These are phyloP conservation scores for Athalia rosae DNA, from an alignment of 2,888 invertebrate genomes.

Conservation along the genomic window DNA sequence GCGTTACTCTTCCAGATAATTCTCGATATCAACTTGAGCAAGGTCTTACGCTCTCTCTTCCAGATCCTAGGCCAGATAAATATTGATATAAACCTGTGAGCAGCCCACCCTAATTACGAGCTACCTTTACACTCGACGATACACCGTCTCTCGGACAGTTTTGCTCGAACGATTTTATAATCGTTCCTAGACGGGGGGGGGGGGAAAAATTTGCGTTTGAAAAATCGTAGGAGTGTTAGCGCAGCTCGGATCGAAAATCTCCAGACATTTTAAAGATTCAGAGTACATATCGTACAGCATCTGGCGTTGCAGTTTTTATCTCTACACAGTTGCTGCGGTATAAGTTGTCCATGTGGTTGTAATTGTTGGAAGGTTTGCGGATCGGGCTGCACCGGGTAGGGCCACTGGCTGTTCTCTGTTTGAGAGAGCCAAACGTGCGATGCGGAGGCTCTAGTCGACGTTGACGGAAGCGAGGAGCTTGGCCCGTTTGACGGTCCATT, in stretches of 20 bases:
- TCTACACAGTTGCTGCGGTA: background rate
- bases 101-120: background rate
- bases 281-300: slow-evolving; percentile 71
- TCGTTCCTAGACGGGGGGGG: background rate
- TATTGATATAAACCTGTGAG: background rate
- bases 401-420: slow-evolving; percentile 41
- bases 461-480: slow-evolving; percentile 54
- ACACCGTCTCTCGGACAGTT: background rate
- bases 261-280: slow-evolving; percentile 63
- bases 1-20: slow-evolving; percentile 2
- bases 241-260: background rate
- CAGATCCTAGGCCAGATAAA: no score
- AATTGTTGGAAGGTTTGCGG: slow-evolving; percentile 56
- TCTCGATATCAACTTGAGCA: background rate
- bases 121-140: background rate
- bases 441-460: slow-evolving; percentile 54
- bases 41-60: background rate
- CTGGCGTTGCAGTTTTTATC: slow-evolving; percentile 67
- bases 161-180: background rate
- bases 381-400: slow-evolving; percentile 24
- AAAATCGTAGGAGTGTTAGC: slow-evolving; percentile 3
- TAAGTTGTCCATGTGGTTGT: slow-evolving; percentile 46
- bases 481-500: slow-evolving; percentile 70
- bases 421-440: slow-evolving; percentile 50
- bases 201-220: background rate